Conservation (phyloP, 2,797 vertebrate genomes). For the Ibycter americanus region DNA sequence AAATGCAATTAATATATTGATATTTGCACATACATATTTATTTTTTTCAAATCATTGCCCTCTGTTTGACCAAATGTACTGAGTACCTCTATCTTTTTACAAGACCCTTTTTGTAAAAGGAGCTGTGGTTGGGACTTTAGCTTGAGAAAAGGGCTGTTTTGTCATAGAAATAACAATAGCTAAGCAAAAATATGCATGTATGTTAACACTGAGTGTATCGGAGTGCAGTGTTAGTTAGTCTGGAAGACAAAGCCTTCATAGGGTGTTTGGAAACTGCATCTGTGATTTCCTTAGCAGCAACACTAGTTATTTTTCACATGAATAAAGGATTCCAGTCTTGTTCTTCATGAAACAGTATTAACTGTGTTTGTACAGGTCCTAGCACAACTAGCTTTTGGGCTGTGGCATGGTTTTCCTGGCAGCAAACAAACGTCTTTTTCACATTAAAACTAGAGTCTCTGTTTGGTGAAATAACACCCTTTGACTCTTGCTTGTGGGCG, state of each 20-base stretch:
- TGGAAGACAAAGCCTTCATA: not conserved
- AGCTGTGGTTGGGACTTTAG: not conserved
- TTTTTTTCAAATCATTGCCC: not conserved
- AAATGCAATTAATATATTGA: not conserved
- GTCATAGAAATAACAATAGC: not conserved
- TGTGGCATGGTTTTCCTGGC: not conserved
- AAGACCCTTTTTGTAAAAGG: not conserved
- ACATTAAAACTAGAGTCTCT: not conserved
- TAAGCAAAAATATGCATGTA: not conserved
- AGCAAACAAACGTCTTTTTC: not conserved
- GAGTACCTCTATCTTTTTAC: not conserved
- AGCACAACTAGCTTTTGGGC: not conserved
- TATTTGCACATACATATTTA: not conserved
- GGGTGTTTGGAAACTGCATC: not conserved
- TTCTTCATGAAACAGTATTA: not conserved
- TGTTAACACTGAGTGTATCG: not conserved
- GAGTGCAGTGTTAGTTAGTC: not conserved
- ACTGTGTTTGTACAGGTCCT: not conserved
- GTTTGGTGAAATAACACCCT: not conserved
- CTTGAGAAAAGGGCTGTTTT: not conserved
- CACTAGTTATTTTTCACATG: not conserved
- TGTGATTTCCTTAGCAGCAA: not conserved
- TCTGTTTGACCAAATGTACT: not conserved
- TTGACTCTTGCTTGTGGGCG: not conserved
- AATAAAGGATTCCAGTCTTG: not conserved